phyloP scores from a whole-genome alignment of 2,888 invertebrate species.

The Eremobia ochroleuca region DNA sequence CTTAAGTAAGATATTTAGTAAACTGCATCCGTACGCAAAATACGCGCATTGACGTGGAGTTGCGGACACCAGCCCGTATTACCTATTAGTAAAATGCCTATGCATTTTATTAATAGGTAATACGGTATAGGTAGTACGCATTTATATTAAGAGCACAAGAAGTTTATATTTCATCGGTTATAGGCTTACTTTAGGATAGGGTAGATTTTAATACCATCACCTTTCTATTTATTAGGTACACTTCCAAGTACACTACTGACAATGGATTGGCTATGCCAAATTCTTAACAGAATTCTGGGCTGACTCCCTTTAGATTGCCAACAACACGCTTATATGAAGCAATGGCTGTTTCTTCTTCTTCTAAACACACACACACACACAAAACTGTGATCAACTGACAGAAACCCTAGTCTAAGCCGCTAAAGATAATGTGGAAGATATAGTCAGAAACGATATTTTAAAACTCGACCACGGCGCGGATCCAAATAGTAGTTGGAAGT shows the following conservation, averaged over 20 bases:
- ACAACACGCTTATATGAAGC: not conserved
- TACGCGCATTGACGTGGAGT: too few relatives aligned
- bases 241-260: not conserved
- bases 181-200: not conserved
- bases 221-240: not conserved
- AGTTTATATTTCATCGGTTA: not conserved
- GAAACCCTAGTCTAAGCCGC: not conserved
- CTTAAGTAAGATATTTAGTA: constrained; percentile 1
- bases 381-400: not conserved
- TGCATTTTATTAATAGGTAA: too few relatives aligned
- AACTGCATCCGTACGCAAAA: too few relatives aligned
- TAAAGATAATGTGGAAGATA: not conserved
- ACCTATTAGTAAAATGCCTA: too few relatives aligned
- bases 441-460: not conserved
- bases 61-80: too few relatives aligned
- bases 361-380: not conserved
- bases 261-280: not conserved
- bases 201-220: not conserved
- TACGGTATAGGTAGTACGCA: too few relatives aligned
- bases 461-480: not conserved
- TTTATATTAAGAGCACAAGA: not conserved
- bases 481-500: not conserved
- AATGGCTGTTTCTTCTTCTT: not conserved
- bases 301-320: not conserved
- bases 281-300: not conserved